Evolutionary conservation across 2,888 invertebrate genomes (phyloP).

Genomic region (Dilophus febrilis): DNA sequence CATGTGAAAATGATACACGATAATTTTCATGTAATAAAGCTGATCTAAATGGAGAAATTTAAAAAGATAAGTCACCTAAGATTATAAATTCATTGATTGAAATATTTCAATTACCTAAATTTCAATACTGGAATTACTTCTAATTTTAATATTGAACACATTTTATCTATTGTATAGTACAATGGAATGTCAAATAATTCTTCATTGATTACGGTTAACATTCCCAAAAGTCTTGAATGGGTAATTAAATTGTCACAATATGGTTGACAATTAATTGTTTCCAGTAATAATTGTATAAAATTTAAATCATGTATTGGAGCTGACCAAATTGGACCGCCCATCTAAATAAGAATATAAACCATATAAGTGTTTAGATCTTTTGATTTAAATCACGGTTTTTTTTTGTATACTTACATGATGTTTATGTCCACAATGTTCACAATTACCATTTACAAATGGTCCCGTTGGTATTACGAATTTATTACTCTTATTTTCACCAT

Average conservation of each 20-base stretch:
- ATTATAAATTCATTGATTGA: background rate
- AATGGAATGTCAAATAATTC: constrained; percentile 74
- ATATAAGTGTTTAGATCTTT: too few relatives aligned
- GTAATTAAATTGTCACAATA: constrained; percentile 45
- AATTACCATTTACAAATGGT: constrained; percentile 46
- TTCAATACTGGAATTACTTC: constrained; percentile 50
- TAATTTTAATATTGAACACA: constrained; percentile 55
- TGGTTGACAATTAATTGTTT: constrained; percentile 29
- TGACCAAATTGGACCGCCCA: constrained; percentile 92
- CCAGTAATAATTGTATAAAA: constrained; percentile 56
- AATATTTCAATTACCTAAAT: constrained; percentile 37
- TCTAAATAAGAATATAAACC: too few relatives aligned
- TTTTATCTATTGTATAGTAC: constrained; percentile 67
- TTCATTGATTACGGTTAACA: constrained; percentile 62
- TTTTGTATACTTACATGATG: constrained; percentile 60
- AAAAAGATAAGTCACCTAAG: constrained; percentile 6
- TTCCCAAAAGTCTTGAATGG: constrained; percentile 55
- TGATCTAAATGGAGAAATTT: constrained; percentile 42
- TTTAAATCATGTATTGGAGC: constrained; percentile 62
- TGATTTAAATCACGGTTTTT: too few relatives aligned
- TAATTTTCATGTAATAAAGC: constrained; percentile 80
- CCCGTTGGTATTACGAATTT: constrained; percentile 53
- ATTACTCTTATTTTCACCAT: constrained; percentile 36
- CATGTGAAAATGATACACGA: constrained; percentile 83
- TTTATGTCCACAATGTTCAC: constrained; percentile 57